phyloP scores from a whole-genome alignment of 2,888 invertebrate genomes.

The Caenorhabditis sp. region DNA sequence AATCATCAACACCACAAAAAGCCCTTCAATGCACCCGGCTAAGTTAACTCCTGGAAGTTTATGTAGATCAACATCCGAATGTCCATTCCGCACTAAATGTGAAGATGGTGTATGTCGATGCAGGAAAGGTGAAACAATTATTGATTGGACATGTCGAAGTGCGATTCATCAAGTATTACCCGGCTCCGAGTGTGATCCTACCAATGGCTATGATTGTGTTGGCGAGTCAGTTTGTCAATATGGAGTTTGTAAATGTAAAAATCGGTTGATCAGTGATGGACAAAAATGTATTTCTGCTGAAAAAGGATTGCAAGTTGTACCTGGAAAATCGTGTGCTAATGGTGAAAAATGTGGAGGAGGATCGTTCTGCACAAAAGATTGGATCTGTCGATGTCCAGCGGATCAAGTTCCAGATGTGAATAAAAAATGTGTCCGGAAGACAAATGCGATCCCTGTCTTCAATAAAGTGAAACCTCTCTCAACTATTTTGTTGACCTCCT shows the following conservation, averaged over 20 bases:
- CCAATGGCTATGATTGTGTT: slow-evolving; percentile 65
- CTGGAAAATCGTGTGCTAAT: slow-evolving; percentile 59
- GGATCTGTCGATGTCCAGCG: slow-evolving; percentile 57
- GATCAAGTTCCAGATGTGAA: slow-evolving; percentile 58
- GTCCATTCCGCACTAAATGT: slow-evolving; percentile 65
- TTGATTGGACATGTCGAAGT: slow-evolving; percentile 56
- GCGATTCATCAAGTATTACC: slow-evolving; percentile 60
- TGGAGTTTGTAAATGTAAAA: slow-evolving; percentile 62
- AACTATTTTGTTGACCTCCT: slow-evolving; percentile 5
- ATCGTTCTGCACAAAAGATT: slow-evolving; percentile 39
- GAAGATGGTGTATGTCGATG: slow-evolving; percentile 67
- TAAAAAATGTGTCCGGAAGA: slow-evolving; percentile 55
- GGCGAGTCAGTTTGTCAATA: slow-evolving; percentile 57
- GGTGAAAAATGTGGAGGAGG: slow-evolving; percentile 58
- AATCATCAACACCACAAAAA: slow-evolving; percentile 18
- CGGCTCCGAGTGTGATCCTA: slow-evolving; percentile 61
- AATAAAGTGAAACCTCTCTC: slow-evolving; percentile 25
- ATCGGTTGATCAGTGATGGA: slow-evolving; percentile 56
- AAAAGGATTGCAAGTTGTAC: slow-evolving; percentile 45
- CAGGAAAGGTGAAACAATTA: slow-evolving; percentile 64
- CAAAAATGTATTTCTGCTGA: slow-evolving; percentile 58
- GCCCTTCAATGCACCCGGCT: slow-evolving; percentile 2
- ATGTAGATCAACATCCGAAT: slow-evolving; percentile 59
- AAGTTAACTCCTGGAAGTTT: slow-evolving; percentile 52
- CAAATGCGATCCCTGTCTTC: slow-evolving; percentile 40